Evolutionary conservation across 2,797 vertebrate genomes (phyloP), one percentile per base, ranked within the genome.

Genomic region (Neosilurus mollespiculum): DNA sequence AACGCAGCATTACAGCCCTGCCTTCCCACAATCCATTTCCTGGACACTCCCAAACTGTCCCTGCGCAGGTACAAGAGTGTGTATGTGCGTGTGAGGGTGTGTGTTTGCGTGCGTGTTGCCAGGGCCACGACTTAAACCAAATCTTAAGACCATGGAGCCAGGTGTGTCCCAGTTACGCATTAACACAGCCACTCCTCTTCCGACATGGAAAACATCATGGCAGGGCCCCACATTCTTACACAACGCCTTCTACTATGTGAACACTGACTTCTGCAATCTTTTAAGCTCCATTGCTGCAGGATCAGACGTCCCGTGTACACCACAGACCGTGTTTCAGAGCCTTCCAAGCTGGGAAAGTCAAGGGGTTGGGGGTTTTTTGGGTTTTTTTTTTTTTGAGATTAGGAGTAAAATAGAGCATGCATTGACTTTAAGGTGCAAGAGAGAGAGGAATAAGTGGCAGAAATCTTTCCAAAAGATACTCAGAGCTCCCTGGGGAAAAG

Each of bases 81-180:
- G 76, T 49, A 51, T 78, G 73, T 76, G 76, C 82, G 80, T 26
- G 34, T 7, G 54, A 4, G 43, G 4, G 43, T 16, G 76, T 54
- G 53, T 59, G 79, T 77, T 66, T 82, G 80, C 62, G 78, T 84
- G 82, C 84, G 67, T n/a, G 64, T 75, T 65, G 26, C 81, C 20
- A 77, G 70, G 34, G 79, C 71, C 80, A 72, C 82, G 59, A 56
- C 77, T 61, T 66, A 72, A 66, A 70, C 37, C 37, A 80, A 88
- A 88, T 81, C 69, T 84, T 85, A 86, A 81, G 76, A 78, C 85
- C 66, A 59, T 62, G 26, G 69, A 78, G 75, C 83, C 86, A 90
- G 89, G 90, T 86, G 90, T 87, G 88, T 87, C 83, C 83, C 83
- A 82, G 89, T 93, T 94, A 92, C 87, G 91, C 91, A 94, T 92